A percentile compares a stretch with the other conserved stretches of the same genome.
phyloP scores from a whole-genome alignment of 2,888 invertebrate species.

The Maniola hyperantus region DNA sequence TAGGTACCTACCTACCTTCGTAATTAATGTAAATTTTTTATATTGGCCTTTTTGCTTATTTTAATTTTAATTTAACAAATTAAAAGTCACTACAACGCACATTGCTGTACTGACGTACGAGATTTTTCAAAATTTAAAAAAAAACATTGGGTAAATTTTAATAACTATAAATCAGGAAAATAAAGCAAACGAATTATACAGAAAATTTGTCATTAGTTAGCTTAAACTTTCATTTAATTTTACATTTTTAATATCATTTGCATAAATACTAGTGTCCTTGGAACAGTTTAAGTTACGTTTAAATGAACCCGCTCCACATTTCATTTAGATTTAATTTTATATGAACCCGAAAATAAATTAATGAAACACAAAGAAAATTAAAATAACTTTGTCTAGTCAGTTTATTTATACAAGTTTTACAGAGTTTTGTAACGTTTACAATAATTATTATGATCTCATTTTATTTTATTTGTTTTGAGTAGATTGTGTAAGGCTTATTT shows the following conservation, averaged over 20 bases:
- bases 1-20: no score
- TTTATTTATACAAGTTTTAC: constrained; percentile 34
- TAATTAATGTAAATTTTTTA: no score
- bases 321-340: constrained; percentile 19
- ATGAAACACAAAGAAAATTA: constrained; percentile 20
- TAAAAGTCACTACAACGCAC: no score
- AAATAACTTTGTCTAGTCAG: constrained; percentile 24
- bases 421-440: constrained; percentile 30
- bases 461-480: constrained; percentile 30
- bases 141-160: no score
- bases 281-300: background rate
- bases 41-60: no score
- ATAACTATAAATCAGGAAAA: background rate
- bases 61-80: no score
- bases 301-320: background rate
- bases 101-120: no score
- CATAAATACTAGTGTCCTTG: background rate
- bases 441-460: constrained; percentile 29
- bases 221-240: background rate
- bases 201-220: constrained; percentile 7
- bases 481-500: constrained; percentile 38
- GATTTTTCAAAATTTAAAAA: no score
- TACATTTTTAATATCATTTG: constrained; percentile 4
- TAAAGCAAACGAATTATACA: background rate
- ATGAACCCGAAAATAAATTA: constrained; percentile 22